Conservation (phyloP, 2,113 vertebrate genomes). For the Cephalopterus ornatus region DNA sequence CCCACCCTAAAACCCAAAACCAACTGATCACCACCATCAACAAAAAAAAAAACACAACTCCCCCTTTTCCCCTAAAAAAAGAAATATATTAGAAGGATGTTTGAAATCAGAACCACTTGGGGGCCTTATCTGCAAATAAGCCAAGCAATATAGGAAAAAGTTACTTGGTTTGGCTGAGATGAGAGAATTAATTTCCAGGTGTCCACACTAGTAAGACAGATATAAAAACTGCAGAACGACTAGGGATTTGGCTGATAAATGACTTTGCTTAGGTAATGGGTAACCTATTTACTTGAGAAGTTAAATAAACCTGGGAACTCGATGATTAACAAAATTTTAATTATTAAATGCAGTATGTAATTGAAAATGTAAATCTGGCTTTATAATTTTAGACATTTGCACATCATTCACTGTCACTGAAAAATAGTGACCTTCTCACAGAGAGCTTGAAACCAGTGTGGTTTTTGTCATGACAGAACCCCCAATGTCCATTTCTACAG, state of each 20-base stretch:
- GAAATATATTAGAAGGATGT: neutral
- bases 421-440: conserved; percentile 10
- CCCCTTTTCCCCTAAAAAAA: rapidly evolving
- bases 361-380: conserved; percentile 61
- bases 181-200: conserved; percentile 35
- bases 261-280: conserved; percentile 33
- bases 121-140: neutral
- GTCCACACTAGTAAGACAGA: conserved; percentile 1
- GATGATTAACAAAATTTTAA: conserved; percentile 67
- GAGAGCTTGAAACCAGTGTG: conserved; percentile 8
- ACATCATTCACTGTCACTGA: conserved; percentile 11
- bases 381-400: conserved; percentile 62
- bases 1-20: too few relatives aligned
- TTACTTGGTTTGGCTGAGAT: neutral
- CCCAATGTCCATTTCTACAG: neutral
- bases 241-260: conserved; percentile 50
- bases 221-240: conserved; percentile 22
- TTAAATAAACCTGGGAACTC: conserved; percentile 39
- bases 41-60: too few relatives aligned
- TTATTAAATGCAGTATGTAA: conserved; percentile 44
- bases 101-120: neutral
- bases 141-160: neutral
- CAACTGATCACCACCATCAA: neutral
- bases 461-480: neutral
- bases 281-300: conserved; percentile 57